Base-by-base conservation (phyloP, 2,797 vertebrate species). In the Pangasius mekongensis region DNA sequence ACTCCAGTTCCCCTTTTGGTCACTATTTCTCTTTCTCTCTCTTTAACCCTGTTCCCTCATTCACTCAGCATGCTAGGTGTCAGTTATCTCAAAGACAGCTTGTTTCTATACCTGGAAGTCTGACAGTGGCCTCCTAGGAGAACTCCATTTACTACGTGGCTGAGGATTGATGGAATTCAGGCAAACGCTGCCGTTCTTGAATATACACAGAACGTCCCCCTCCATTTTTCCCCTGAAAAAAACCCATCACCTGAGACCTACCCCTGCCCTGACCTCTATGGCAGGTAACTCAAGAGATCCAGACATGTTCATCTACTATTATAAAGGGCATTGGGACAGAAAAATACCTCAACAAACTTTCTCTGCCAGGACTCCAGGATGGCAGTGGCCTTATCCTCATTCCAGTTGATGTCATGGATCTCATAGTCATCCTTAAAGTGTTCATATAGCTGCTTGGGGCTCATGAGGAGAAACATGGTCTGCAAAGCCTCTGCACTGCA, bases 381-480 rank as follows among this genome's bases (percentile, higher is more conserved):
- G 76, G 96, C 97, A 0, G 96, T 94, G 0, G 99, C 99, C 93
- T 99, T 99, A 52, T 98, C 98, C 91, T 99, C 97, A 0, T 97
- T 99, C 99, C 99, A 99, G 96, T 97, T 98, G 86, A 99, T 99
- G 94, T 99, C 98, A 0, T 99, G 98, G 67, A 99, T 99, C 96
- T 99, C 98, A 0, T 99, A 99, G 95, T 99, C 98, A 0, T 98
- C 98, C 92, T 98, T 98, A 96, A 98, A 99, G 94, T 99, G 98
- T 93, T 99, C 98, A 0, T 97, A 99, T 36, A 99, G 97, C 94
- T 99, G 99, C 89, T 97, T 98, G 6, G 98, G 97, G 88, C 99
- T 99, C 99, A 99, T 99, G 89, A 99, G 96, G 91, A 99, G 97
- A 94, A 98, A 99, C 96, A 98, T 99, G 92, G 97, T 98, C 94